Evolutionary conservation across 2,888 invertebrate genomes (phyloP), one percentile per base, ranked within the genome.

Genomic region (Aphodius granarius): DNA sequence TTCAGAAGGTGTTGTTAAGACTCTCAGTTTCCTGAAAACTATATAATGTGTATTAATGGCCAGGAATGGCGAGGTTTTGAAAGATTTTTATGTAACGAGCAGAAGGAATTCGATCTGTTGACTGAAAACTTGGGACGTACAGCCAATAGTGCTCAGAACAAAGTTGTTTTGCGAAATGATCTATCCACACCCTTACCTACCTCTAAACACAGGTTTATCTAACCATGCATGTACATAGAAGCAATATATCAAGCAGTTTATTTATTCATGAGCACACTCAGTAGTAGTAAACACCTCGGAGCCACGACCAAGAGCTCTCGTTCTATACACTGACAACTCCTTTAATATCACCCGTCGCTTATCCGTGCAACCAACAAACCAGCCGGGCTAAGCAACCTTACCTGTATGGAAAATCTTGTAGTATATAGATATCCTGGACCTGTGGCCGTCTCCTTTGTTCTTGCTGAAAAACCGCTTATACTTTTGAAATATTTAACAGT

Each of bases 281-380:
- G 68, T 19, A 68, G 68, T 22, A 68, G 68, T 68, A 68, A 68
- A 68, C 68, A 68, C 68, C 68, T 68, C 68, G 19, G 20, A 68
- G 22, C 68, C 21, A 68, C 43, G 43, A 3, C 43, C 43, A 13
- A n/a, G 1, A 43, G 43, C 43, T 43, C 43, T 43, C 43, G 68
- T 68, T 68, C 68, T 20, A 22, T 68, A 43, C 68, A 20, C 68
- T 68, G 68, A 68, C 68, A 22, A 68, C 68, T 68, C 68, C 16
- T 20, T 68, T 68, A 68, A 68, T 68, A 22, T 22, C 20, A 68
- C 68, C 18, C 68, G 20, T 68, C 68, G 68, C 20, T 21, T 43
- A 43, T 23, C 23, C 23, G 23, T 43, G 20, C 68, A 20, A 68
- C 19, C 22, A 68, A n/a, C n/a, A n/a, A n/a, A n/a, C n/a, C n/a